phyloP scores from a whole-genome alignment of 2,797 vertebrate species.

The Bryconaethiops microstoma region DNA sequence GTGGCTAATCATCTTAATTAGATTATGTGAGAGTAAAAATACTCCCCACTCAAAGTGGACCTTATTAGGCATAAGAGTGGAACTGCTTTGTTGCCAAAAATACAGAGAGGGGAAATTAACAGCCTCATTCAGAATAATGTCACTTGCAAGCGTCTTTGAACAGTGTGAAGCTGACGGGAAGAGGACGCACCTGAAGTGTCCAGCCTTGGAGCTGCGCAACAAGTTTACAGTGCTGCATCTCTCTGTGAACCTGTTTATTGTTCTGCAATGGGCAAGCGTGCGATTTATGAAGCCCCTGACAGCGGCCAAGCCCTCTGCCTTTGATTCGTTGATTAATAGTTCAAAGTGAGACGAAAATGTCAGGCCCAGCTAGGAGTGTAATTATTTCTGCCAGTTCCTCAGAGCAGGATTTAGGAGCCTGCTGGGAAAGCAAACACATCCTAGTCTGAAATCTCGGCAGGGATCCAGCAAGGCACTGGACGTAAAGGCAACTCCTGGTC shows the following conservation, averaged over 20 bases:
- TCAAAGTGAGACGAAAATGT: constrained; percentile 50
- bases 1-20: constrained; percentile 31
- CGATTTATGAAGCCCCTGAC: constrained; percentile 43
- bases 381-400: constrained; percentile 46
- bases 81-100: not conserved
- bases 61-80: constrained; percentile 2
- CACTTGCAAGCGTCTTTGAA: not conserved
- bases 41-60: constrained; percentile 1
- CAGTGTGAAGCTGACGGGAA: not conserved
- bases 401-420: constrained; percentile 25
- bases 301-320: constrained; percentile 32
- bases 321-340: constrained; percentile 48
- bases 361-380: constrained; percentile 35
- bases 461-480: not conserved
- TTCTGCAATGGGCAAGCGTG: constrained; percentile 14
- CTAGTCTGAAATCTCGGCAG: constrained; percentile 5
- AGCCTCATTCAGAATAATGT: not conserved
- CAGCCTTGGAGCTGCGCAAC: not conserved
- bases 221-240: constrained; percentile 14
- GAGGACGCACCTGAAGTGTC: not conserved
- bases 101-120: not conserved
- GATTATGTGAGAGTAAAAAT: constrained; percentile 24
- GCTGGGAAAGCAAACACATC: constrained; percentile 10
- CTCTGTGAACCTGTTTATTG: constrained; percentile 35
- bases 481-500: constrained; percentile 12